Percentiles rank a stretch among this genome's conserved stretches.
Evolutionary conservation across 2,113 vertebrate genomes (phyloP).

Genomic region (Pyrgilauda ruficollis): DNA sequence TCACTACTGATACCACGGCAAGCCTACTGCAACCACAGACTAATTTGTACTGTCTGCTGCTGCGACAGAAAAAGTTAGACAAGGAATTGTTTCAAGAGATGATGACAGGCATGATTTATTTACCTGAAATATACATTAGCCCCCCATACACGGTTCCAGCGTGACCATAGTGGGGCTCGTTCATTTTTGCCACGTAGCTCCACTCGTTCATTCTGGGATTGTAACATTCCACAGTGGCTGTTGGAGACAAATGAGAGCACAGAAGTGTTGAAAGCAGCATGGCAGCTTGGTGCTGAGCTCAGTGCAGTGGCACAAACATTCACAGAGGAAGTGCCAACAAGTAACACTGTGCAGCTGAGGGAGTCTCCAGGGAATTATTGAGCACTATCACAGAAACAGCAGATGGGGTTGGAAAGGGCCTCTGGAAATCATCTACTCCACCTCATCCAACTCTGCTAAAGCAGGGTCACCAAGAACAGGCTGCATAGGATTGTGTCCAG

Average conservation of each 20-base stretch:
- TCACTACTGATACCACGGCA: background rate
- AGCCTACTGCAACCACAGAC: background rate
- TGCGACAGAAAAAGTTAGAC: background rate
- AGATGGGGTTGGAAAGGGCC: background rate
- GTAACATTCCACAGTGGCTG: constrained; percentile 98
- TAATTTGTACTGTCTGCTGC: background rate
- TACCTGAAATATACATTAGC: constrained; percentile 98
- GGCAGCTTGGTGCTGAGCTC: background rate
- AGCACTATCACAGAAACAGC: background rate
- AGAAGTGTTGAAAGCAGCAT: background rate
- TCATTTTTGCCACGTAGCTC: constrained; percentile 99
- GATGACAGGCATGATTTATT: background rate
- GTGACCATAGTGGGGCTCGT: constrained; percentile 96
- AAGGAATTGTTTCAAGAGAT: background rate
- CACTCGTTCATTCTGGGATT: constrained; percentile 97
- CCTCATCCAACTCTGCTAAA: background rate
- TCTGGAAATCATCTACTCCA: background rate
- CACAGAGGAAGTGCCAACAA: background rate
- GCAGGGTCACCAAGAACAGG: background rate
- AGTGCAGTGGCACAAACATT: background rate
- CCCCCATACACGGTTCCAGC: constrained; percentile 96
- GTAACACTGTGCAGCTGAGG: background rate
- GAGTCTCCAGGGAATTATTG: background rate
- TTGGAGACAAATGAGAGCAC: background rate
- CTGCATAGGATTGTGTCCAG: background rate